Evolutionary conservation across 2,888 invertebrate species (phyloP), one percentile per base, ranked within the genome.

Genomic region (Agrotis ipsilon): DNA sequence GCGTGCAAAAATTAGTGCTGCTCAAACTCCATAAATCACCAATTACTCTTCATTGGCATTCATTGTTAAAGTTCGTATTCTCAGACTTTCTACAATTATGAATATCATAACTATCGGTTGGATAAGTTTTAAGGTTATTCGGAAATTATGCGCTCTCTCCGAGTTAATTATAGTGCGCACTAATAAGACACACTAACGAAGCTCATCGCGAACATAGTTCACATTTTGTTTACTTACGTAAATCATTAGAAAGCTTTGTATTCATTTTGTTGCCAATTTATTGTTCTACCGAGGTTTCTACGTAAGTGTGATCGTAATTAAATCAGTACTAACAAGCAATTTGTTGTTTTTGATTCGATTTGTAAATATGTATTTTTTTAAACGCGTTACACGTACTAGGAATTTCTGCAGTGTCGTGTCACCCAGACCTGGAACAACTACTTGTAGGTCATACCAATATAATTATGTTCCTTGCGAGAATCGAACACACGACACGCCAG

Each of bases 61-160:
- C 62, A 68, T 59, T 62, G 57, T 51, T 16, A 27, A 43, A 32
- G 24, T 58, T 16, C 21, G n/a, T 60, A 14, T 58, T 67, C 67
- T 18, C 60, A 60, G 19, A 68, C 81, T 82, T 83, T 83, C 82
- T 72, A 81, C 57, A 32, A 57, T 45, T 57, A 74, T 58, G 58
- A 63, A 66, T 62, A 68, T 51, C 51, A 78, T 68, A 54, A 72
- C 72, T 68, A 76, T 81, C 59, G 79, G 69, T 79, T 72, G 77
- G 78, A 68, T 72, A 72, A 52, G 52, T 78, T 82, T 83, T 60
- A 73, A 75, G 81, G 83, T 84, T 85, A 78, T 49, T 54, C 49
- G 58, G 45, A 63, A 68, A 66, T 67, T 61, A 70, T 55, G 48
- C 76, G 66, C 83, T 85, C 83, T 84, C 83, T 83, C 85, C 75